Evolutionary conservation across 1,140 invertebrate species (phyloP).

Genomic region (Formica selysi): DNA sequence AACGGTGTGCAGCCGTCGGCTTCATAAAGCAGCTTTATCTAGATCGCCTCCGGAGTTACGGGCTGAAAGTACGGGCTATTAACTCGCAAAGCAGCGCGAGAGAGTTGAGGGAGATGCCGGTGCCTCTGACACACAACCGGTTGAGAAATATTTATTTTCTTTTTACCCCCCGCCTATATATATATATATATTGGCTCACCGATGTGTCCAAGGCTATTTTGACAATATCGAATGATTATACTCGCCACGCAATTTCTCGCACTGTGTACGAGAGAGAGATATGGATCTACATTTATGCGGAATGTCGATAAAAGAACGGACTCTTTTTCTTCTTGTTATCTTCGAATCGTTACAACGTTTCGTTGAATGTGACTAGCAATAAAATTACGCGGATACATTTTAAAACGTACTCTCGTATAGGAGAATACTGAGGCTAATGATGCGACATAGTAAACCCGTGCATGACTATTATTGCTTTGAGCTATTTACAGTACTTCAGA

Average conservation of each 20-base stretch:
- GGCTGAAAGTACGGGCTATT: slow-evolving; percentile 76
- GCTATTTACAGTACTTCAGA: slow-evolving; percentile 12
- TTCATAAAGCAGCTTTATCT: slow-evolving; percentile 78
- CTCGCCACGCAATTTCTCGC: neutral
- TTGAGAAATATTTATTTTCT: slow-evolving; percentile 62
- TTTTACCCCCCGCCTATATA: neutral
- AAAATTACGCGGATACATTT: slow-evolving; percentile 5
- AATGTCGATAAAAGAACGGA: neutral
- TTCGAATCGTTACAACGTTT: neutral
- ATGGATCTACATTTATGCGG: neutral
- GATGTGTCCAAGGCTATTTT: slow-evolving; percentile 40
- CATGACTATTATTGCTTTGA: slow-evolving; percentile 13
- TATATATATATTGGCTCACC: slow-evolving; percentile 28
- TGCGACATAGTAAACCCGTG: neutral
- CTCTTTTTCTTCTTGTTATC: neutral
- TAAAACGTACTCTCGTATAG: neutral
- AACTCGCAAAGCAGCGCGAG: slow-evolving; percentile 68
- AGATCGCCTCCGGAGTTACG: slow-evolving; percentile 74
- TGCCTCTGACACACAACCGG: slow-evolving; percentile 43
- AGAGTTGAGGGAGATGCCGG: slow-evolving; percentile 1
- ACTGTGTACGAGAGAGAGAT: neutral
- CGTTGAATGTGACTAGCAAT: neutral
- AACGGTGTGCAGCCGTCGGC: slow-evolving; percentile 56
- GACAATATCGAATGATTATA: neutral
- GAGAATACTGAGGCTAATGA: slow-evolving; percentile 3